Evolutionary conservation across 2,888 invertebrate genomes (phyloP).

Genomic region (Agrochola litura): DNA sequence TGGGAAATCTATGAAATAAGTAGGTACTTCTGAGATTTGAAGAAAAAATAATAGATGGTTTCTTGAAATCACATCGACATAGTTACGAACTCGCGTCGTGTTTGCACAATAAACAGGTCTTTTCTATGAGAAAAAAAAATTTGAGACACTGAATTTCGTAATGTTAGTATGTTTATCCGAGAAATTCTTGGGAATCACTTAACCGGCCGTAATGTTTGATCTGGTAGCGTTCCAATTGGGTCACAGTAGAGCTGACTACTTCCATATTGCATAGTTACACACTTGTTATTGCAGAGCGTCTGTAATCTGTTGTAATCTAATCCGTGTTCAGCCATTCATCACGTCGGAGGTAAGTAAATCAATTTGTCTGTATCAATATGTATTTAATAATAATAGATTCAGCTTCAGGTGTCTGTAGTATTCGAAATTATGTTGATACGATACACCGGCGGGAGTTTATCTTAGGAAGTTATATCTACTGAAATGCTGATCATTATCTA

Average conservation of each 20-base stretch:
- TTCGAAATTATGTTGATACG: slow-evolving; percentile 13
- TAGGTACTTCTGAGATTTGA: slow-evolving; percentile 49
- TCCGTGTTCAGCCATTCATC: slow-evolving; percentile 2
- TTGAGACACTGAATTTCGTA: slow-evolving; percentile 52
- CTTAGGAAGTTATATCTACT: neutral
- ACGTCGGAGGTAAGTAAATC: slow-evolving; percentile 27
- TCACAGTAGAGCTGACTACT: slow-evolving; percentile 44
- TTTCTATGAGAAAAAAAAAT: slow-evolving; percentile 38
- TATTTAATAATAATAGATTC: slow-evolving; percentile 5
- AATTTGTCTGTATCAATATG: slow-evolving; percentile 17
- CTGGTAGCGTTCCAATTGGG: slow-evolving; percentile 67
- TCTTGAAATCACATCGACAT: slow-evolving; percentile 53
- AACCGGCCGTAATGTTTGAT: slow-evolving; percentile 59
- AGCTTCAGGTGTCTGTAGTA: neutral
- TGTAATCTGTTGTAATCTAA: slow-evolving; percentile 34
- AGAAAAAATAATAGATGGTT: slow-evolving; percentile 47
- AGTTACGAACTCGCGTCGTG: slow-evolving; percentile 42
- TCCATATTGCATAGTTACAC: slow-evolving; percentile 29
- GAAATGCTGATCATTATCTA: neutral
- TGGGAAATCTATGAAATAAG: slow-evolving; percentile 45
- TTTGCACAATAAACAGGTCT: slow-evolving; percentile 46
- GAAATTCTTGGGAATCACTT: slow-evolving; percentile 65
- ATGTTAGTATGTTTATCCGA: slow-evolving; percentile 51
- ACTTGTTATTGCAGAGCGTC: slow-evolving; percentile 13
- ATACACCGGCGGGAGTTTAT: neutral